These are phyloP conservation scores for Bombylius discolor DNA, from an alignment of 2,888 invertebrate genomes.

Conservation along the genomic window DNA sequence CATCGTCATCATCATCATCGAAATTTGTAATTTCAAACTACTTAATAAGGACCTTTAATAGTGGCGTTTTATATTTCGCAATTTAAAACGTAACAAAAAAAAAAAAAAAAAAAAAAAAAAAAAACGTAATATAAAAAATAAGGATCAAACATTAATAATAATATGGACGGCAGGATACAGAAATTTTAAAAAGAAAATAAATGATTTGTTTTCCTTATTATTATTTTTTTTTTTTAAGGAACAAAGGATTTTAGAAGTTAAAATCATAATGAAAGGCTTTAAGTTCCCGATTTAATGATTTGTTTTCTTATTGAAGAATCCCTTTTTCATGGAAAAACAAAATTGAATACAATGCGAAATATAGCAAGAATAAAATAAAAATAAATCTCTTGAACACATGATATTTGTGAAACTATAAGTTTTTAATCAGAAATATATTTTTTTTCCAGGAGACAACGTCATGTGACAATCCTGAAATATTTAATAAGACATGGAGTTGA, in stretches of 20 bases:
- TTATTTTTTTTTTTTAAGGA: background rate
- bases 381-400: too few species aligned
- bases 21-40: background rate
- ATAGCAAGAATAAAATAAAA: too few species aligned
- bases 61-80: background rate
- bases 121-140: background rate
- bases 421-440: too few species aligned
- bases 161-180: background rate
- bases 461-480: too few species aligned
- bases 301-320: too few species aligned
- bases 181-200: too few species aligned
- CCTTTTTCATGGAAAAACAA: too few species aligned
- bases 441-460: too few species aligned
- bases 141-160: background rate
- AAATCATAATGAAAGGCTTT: background rate
- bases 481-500: too few species aligned
- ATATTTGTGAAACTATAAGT: too few species aligned
- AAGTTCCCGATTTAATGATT: background rate
- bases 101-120: background rate
- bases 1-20: background rate
- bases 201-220: background rate
- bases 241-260: background rate
- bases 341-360: too few species aligned
- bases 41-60: background rate
- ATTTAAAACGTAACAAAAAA: background rate